phyloP scores from a whole-genome alignment of 2,113 vertebrate genomes.

The Pluvianellus socialis region DNA sequence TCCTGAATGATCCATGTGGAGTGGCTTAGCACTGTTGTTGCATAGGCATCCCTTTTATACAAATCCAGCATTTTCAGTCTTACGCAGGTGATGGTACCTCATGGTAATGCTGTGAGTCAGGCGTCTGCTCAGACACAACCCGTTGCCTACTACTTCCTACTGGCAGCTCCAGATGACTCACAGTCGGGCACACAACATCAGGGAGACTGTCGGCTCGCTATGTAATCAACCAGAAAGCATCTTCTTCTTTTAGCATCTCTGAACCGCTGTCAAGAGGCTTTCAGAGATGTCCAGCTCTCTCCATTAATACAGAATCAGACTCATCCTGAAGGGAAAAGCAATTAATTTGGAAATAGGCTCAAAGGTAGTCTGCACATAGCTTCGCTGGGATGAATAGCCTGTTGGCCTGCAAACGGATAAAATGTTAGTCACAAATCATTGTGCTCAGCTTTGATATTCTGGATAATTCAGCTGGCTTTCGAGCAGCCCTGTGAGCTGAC shows the following conservation, averaged over 20 bases:
- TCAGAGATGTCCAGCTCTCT: background rate
- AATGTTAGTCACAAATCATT: background rate
- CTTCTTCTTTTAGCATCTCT: background rate
- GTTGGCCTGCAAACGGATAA: background rate
- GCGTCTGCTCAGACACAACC: conserved; percentile 21
- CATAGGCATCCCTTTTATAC: background rate
- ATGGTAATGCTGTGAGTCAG: background rate
- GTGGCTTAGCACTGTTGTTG: background rate
- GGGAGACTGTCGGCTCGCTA: background rate
- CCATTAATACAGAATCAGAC: background rate
- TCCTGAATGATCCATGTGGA: background rate
- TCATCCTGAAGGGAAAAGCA: background rate
- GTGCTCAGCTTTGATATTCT: background rate
- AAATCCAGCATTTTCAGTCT: background rate
- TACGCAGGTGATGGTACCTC: background rate
- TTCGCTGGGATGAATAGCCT: background rate
- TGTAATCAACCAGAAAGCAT: background rate
- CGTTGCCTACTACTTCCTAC: background rate
- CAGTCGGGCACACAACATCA: background rate
- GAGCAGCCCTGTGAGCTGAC: background rate
- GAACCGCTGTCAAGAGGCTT: background rate
- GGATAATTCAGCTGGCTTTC: background rate
- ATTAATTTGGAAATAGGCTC: background rate
- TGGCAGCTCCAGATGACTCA: conserved; percentile 15
- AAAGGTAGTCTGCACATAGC: background rate